Base-by-base conservation (phyloP, 2,888 invertebrate genomes). In the Polyploca ridens region DNA sequence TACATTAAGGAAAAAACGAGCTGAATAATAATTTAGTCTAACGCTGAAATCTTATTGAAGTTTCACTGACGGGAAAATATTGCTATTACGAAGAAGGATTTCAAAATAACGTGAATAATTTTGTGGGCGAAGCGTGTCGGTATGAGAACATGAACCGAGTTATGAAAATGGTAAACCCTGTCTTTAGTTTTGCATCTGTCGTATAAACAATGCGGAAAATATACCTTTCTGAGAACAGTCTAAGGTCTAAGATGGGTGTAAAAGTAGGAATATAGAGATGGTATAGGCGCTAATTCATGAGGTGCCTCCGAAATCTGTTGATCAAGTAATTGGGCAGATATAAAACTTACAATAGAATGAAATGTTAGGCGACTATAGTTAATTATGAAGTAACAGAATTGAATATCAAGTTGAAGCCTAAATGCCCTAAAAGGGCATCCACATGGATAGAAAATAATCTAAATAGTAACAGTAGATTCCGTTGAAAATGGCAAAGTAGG, bases 21-120 rank as follows among this genome's bases (percentile, higher is more conserved):
- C 27, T 14, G 61, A 61, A 61, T 61, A 61, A 61, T 61, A 61
- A 44, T 61, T 61, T 16, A 7, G 38, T 38, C 38, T n/a, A 16
- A 16, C 41, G 41, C 41, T 41, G 3, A 41, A 41, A 41, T 41
- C 41, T 41, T 13, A 11, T 61, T 19, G 19, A 41, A 44, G 61
- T 41, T 61, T 61, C 19, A 19, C 41, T 13, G 61, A 61, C 41
- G 61, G 44, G 41, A 61, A 27, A 41, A 61, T 61, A 61, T 44
- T 61, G 41, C 27, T 27, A n/a, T 41, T 27, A 14, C 41, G 44
- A 61, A 19, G 11, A 61, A 13, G 35, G 13, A 54, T 19, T 19
- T 54, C 1, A 54, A 19, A 54, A 54, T 41, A 19, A 10, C 54
- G 19, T 19, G 54, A 10, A 54, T 54, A n/a, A 54, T 54, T 54